Conservation (phyloP, 2,888 invertebrate genomes). For the Uloborus plumipes region DNA sequence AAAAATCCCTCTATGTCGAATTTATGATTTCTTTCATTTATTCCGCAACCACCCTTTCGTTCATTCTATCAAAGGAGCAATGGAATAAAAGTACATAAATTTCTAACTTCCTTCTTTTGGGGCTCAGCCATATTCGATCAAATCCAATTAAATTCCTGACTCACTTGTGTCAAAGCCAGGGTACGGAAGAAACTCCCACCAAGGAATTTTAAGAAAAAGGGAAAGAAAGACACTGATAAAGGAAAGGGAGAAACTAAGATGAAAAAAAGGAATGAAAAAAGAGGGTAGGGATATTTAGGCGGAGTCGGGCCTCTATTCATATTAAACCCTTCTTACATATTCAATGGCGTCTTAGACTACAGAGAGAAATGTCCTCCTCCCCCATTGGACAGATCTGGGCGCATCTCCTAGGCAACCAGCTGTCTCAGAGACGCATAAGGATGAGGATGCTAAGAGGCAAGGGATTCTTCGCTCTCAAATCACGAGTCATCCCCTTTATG, state of each 20-base stretch:
- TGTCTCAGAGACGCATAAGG: constrained; percentile 60
- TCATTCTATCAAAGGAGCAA: constrained; percentile 1
- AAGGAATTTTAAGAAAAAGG: constrained; percentile 13
- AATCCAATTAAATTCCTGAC: constrained; percentile 53
- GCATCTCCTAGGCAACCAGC: constrained; percentile 62
- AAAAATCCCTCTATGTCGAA: constrained; percentile 24
- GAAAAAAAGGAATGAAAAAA: constrained; percentile 10
- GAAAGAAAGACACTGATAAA: constrained; percentile 2
- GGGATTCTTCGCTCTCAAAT: constrained; percentile 56
- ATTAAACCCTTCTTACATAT: constrained; percentile 64
- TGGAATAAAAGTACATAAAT: no score
- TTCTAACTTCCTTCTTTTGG: constrained; percentile 12
- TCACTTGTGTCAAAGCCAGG: constrained; percentile 50
- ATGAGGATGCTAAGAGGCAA: constrained; percentile 63
- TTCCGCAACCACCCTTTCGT: constrained; percentile 7
- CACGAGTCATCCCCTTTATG: constrained; percentile 63
- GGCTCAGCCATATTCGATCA: constrained; percentile 29
- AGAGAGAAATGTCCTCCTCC: constrained; percentile 59
- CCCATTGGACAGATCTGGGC: constrained; percentile 55
- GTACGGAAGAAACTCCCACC: constrained; percentile 11
- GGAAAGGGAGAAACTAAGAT: background rate
- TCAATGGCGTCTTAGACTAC: constrained; percentile 60
- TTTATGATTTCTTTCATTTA: constrained; percentile 24
- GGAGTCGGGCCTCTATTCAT: constrained; percentile 59
- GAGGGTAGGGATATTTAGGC: constrained; percentile 45